Conservation (phyloP, 2,888 invertebrate genomes). For the Flexamia atlantica region DNA sequence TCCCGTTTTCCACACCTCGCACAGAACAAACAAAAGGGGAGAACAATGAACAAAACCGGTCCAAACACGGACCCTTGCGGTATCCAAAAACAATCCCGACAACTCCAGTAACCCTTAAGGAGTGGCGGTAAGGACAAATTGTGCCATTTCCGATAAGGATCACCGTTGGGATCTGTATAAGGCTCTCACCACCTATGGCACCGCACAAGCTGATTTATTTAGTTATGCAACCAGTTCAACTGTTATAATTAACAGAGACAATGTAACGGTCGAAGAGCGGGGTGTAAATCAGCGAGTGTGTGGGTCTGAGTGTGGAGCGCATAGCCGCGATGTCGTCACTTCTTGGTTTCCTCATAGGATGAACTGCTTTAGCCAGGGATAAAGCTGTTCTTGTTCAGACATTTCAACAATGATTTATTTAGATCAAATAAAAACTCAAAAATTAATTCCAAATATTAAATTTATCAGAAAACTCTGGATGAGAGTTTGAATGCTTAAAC, state of each 20-base stretch:
- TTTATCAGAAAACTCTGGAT: no score
- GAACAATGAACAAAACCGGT: constrained; percentile 36
- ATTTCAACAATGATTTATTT: no score
- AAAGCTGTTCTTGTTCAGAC: no score
- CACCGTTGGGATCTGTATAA: constrained; percentile 46
- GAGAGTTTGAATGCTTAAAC: no score
- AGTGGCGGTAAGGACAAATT: constrained; percentile 44
- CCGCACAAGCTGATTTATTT: constrained; percentile 44
- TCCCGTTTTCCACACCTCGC: no score
- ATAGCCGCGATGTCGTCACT: background rate
- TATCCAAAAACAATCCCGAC: background rate
- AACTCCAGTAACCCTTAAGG: background rate
- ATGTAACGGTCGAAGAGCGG: background rate
- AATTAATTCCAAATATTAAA: no score
- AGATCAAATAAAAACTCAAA: no score
- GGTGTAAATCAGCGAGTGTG: background rate
- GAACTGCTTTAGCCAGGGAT: no score
- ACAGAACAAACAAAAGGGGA: background rate
- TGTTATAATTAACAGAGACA: constrained; percentile 47
- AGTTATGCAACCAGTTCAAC: constrained; percentile 37
- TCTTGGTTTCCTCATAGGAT: no score
- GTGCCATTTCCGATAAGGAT: constrained; percentile 55
- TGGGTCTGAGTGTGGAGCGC: background rate
- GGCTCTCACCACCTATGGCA: constrained; percentile 43
- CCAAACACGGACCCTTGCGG: constrained; percentile 12